These are phyloP conservation scores for Cyphomyrus plagiostoma DNA, from an alignment of 2,113 vertebrate species.

Conservation along the genomic window DNA sequence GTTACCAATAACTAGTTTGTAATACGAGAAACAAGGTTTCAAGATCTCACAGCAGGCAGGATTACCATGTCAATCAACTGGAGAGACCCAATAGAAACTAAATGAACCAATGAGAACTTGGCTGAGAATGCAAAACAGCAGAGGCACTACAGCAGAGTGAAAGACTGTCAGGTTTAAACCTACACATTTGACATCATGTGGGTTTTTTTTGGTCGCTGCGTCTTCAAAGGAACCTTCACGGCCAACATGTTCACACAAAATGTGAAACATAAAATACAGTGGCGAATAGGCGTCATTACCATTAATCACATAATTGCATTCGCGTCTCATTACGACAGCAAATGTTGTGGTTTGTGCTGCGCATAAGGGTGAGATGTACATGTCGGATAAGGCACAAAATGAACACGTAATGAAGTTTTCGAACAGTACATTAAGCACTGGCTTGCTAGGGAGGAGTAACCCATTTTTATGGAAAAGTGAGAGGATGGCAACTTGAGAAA, in stretches of 20 bases:
- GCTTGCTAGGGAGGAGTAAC: background rate
- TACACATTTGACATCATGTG: background rate
- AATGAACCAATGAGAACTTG: background rate
- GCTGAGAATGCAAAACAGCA: background rate
- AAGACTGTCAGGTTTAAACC: background rate
- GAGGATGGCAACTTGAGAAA: no score
- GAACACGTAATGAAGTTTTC: background rate
- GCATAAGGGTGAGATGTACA: background rate
- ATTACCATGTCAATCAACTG: background rate
- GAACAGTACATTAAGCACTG: background rate
- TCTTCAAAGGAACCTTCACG: background rate
- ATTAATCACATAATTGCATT: constrained; percentile 12
- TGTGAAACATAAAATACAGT: background rate
- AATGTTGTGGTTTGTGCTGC: background rate
- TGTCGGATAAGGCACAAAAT: background rate
- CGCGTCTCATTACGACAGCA: background rate
- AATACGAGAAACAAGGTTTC: background rate
- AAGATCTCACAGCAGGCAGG: background rate
- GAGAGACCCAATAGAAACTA: background rate
- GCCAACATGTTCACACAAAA: background rate
- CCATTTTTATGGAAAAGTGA: background rate
- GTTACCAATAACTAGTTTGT: background rate
- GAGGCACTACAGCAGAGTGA: background rate
- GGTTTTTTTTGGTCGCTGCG: background rate
- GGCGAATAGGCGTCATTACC: background rate